Conservation (phyloP, 35 echinoderm and acorn worm species). For the Anneissia japonica region DNA sequence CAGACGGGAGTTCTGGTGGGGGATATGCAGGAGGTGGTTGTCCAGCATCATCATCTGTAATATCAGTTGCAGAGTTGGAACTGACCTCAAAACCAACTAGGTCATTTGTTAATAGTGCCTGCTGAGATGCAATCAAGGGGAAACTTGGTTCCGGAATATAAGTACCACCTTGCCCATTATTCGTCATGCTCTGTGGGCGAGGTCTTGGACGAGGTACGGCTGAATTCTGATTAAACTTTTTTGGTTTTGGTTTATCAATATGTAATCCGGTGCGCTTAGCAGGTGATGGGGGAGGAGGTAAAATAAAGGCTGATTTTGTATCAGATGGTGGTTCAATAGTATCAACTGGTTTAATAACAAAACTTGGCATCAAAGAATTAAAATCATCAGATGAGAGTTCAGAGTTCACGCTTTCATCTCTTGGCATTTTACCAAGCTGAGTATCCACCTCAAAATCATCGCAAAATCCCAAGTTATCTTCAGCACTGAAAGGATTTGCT, state of each 20-base stretch:
- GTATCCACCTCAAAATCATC: not conserved
- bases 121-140: not conserved
- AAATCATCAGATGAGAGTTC: slow-evolving; percentile 82
- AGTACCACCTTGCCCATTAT: not conserved
- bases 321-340: not conserved
- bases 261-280: slow-evolving; percentile 5
- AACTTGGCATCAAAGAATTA: not conserved
- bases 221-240: slow-evolving; percentile 66
- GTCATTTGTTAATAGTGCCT: not conserved
- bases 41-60: not conserved
- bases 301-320: slow-evolving; percentile 53
- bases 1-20: not conserved
- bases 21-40: slow-evolving; percentile 26
- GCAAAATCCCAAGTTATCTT: not conserved
- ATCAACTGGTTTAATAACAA: not conserved
- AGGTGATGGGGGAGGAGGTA: slow-evolving; percentile 83
- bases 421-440: not conserved
- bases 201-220: slow-evolving; percentile 65
- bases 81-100: not conserved
- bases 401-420: slow-evolving; percentile 82
- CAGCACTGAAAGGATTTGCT: not conserved
- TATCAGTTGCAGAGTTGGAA: not conserved
- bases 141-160: not conserved
- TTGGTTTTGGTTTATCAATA: slow-evolving; percentile 41
- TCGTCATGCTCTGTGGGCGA: not conserved